Conservation (phyloP, 2,797 vertebrate species). For the Gouania willdenowi region DNA sequence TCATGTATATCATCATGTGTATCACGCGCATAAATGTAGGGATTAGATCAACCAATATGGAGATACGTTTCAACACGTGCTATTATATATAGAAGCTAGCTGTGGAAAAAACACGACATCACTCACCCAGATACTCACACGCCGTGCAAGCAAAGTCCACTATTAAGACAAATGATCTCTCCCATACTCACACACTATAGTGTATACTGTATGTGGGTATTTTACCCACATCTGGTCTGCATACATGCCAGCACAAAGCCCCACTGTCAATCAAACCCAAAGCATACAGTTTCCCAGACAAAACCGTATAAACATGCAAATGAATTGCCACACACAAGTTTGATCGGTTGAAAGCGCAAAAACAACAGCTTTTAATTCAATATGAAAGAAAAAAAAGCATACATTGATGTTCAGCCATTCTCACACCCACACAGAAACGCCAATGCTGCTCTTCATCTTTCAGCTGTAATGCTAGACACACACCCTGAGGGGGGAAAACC, state of each 20-base stretch:
- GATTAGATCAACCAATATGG: not conserved
- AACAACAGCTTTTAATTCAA: too few relatives aligned
- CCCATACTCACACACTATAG: conserved; percentile 13
- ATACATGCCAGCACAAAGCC: conserved; percentile 32
- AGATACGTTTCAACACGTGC: not conserved
- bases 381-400: too few relatives aligned
- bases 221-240: conserved; percentile 40
- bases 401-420: conserved; percentile 39
- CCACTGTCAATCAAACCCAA: conserved; percentile 29
- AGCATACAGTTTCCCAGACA: conserved; percentile 20
- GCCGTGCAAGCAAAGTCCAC: conserved; percentile 17
- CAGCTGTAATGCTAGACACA: conserved; percentile 54
- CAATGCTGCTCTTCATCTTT: conserved; percentile 42
- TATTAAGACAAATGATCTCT: conserved; percentile 19
- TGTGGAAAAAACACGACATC: not conserved
- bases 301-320: conserved; percentile 45
- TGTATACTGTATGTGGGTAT: conserved; percentile 28
- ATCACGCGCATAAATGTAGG: not conserved
- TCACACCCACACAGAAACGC: conserved; percentile 67
- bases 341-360: conserved; percentile 17
- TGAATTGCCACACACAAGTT: conserved; percentile 13
- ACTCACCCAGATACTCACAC: not conserved
- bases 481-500: conserved; percentile 35
- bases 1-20: not conserved
- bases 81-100: not conserved